Percentiles rank a stretch among this genome's conserved stretches.
phyloP scores from a whole-genome alignment of 2,113 vertebrate species.

The Phoxinus phoxinus region DNA sequence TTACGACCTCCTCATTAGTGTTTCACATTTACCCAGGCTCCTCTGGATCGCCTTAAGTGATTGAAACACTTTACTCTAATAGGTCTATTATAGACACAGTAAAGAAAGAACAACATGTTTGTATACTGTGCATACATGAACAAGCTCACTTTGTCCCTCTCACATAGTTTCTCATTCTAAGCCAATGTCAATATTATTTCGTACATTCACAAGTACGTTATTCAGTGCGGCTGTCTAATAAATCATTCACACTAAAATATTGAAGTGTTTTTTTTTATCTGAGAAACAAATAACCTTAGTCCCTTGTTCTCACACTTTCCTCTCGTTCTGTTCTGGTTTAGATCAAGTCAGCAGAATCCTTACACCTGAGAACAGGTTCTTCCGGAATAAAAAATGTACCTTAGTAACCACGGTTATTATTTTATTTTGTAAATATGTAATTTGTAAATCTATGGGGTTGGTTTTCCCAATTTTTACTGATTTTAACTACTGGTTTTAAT shows the following conservation, averaged over 20 bases:
- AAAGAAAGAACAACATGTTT: constrained; percentile 29
- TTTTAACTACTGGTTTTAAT: not conserved
- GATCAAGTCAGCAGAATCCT: not conserved
- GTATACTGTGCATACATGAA: constrained; percentile 15
- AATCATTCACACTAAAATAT: not conserved
- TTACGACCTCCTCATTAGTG: constrained; percentile 18
- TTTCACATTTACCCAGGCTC: constrained; percentile 2
- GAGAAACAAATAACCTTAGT: not conserved
- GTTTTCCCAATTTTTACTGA: not conserved
- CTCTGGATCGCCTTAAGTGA: constrained; percentile 35
- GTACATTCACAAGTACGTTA: not conserved
- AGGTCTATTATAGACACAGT: constrained; percentile 34
- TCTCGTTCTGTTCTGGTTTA: not conserved
- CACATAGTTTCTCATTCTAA: not conserved
- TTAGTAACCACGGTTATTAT: too few species aligned
- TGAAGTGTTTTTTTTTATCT: not conserved
- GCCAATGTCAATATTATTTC: constrained; percentile 35
- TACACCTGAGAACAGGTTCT: not conserved
- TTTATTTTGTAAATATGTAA: not conserved
- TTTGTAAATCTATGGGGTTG: not conserved
- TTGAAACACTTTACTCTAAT: constrained; percentile 48
- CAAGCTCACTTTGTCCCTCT: not conserved
- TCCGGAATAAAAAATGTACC: not conserved
- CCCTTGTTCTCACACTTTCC: not conserved
- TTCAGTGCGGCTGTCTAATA: not conserved